Evolutionary conservation across 1,140 invertebrate genomes (phyloP).

Genomic region (Drosophila subpulchrella): DNA sequence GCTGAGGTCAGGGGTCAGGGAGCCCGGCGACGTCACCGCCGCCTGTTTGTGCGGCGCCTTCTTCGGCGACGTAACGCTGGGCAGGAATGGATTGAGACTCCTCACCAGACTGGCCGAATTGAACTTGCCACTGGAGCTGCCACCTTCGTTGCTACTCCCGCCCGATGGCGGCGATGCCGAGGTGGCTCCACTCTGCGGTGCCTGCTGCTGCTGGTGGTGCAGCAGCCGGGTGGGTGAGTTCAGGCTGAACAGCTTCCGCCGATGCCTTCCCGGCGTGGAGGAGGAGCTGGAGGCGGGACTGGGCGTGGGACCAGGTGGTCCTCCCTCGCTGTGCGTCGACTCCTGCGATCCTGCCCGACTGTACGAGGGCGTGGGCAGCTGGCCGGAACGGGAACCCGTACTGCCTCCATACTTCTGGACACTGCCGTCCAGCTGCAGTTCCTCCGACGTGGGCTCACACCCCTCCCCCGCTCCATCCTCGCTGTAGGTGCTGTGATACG

Average conservation of each 20-base stretch:
- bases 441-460: conserved; percentile 18
- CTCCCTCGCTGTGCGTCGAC: conserved; percentile 69
- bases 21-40: conserved; percentile 56
- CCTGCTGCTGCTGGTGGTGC: conserved; percentile 56
- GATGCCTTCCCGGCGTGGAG: conserved; percentile 72
- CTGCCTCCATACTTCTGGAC: conserved; percentile 45
- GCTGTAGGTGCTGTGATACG: conserved; percentile 74
- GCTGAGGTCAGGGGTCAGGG: conserved; percentile 71
- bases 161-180: conserved; percentile 18
- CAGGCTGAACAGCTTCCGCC: conserved; percentile 75
- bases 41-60: conserved; percentile 51
- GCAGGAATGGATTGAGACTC: conserved; percentile 65
- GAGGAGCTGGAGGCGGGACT: conserved; percentile 69
- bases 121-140: conserved; percentile 25
- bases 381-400: conserved; percentile 55
- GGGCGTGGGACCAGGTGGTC: conserved; percentile 56
- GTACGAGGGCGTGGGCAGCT: conserved; percentile 69
- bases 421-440: conserved; percentile 59
- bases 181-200: conserved; percentile 13
- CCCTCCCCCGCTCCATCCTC: conserved; percentile 46
- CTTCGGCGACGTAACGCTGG: conserved; percentile 57
- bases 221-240: conserved; percentile 73
- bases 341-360: conserved; percentile 79
- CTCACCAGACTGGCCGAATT: conserved; percentile 50
- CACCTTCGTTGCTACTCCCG: conserved; percentile 26